Percentiles rank a stretch among this genome's conserved stretches.
Evolutionary conservation across 2,888 invertebrate species (phyloP).

Genomic region (Periphyllus acericola): DNA sequence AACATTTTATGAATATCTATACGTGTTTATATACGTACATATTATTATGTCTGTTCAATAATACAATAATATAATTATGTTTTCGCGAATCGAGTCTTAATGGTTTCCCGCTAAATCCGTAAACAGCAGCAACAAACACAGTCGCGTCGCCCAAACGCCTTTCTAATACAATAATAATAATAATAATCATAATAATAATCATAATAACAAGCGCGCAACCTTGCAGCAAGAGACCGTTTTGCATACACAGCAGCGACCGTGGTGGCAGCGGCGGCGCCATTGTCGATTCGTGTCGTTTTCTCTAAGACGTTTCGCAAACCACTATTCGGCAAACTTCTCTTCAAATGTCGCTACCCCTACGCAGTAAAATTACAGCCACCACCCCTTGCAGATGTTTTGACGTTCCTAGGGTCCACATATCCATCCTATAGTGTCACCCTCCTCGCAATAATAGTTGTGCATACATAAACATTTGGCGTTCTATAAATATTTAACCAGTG

Average conservation of each 20-base stretch:
- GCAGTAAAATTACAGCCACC: too few species aligned
- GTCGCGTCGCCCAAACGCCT: background rate
- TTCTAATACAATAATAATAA: constrained; percentile 1
- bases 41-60: background rate
- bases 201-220: background rate
- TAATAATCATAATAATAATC: background rate
- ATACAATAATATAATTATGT: background rate
- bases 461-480: too few species aligned
- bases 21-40: background rate
- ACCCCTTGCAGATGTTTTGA: too few species aligned
- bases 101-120: background rate
- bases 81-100: background rate
- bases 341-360: too few species aligned
- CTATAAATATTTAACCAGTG: too few species aligned
- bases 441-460: too few species aligned
- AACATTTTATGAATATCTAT: background rate
- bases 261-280: background rate
- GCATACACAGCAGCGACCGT: background rate
- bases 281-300: background rate
- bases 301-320: background rate
- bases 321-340: too few species aligned
- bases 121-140: background rate
- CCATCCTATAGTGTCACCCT: too few species aligned
- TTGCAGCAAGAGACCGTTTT: background rate
- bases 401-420: too few species aligned